Evolutionary conservation across 2,888 invertebrate genomes (phyloP), one percentile per base, ranked within the genome.

Genomic region (Stenichneumon culpator): DNA sequence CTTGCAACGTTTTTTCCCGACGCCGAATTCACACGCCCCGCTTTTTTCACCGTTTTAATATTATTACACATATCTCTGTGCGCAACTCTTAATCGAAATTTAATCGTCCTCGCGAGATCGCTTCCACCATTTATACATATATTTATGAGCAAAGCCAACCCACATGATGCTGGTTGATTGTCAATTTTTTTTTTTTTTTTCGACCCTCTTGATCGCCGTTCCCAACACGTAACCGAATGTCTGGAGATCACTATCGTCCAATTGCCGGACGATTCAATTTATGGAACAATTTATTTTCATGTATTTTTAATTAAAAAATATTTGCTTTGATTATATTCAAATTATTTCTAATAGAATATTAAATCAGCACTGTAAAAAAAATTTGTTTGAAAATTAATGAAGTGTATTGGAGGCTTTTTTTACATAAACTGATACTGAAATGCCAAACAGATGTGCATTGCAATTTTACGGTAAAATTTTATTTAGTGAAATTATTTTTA

Each of bases 181-280:
- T 69, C 74, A 22, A 22, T 28, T 60, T 67, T 79, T 82, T 79
- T n/a, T n/a, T 82, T 63, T 47, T 79, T 82, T 63, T 50, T 65
- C 73, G 57, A 82, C 84, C 82, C 84, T 82, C 84, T 79, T 84
- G 70, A 5, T 6, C 11, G 28, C 44, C 47, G 63, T 78, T 73
- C n/a, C 54, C n/a, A 44, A 44, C 72, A 9, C 44, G 14, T 44
- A 28, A 16, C 32, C 22, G 25, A 60, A 25, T 14, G 60, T 28
- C 60, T 63, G n/a, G 32, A 25, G 60, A 63, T 63, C 60, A 6
- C 7, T 16, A 63, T 63, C 60, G 57, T 57, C 25, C 25, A 57
- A 22, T 57, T 25, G 19, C 3, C 60, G 5, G 28, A 60, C 28
- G 5, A 28, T 60, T 9, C 6, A n/a, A 19, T 28, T 32, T 28